Evolutionary conservation across 2,888 invertebrate genomes (phyloP).

Genomic region (Smittia aterrima): DNA sequence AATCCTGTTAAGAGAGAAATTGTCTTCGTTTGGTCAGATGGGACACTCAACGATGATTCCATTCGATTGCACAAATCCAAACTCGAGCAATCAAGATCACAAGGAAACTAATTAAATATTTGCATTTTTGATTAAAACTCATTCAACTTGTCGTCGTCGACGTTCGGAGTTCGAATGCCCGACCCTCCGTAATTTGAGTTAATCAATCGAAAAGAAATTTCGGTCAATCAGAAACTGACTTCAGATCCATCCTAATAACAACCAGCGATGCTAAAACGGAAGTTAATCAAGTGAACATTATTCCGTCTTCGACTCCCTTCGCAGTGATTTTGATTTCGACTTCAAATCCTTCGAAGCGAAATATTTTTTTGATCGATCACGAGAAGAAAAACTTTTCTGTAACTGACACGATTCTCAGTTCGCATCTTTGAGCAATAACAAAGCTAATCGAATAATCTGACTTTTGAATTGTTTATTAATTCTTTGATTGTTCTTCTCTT

Average conservation of each 20-base stretch:
- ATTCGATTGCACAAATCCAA: neutral
- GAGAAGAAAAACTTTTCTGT: conserved; percentile 5
- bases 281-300: conserved; percentile 39
- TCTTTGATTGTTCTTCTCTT: too few species aligned
- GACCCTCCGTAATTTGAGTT: conserved; percentile 32
- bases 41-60: neutral
- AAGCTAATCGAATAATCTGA: neutral
- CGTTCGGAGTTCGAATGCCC: too few species aligned
- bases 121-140: conserved; percentile 32
- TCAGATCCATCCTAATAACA: neutral
- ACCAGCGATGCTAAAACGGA: conserved; percentile 19
- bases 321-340: neutral
- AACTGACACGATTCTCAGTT: conserved; percentile 9
- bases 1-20: neutral
- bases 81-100: neutral
- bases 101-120: conserved; percentile 21
- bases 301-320: neutral
- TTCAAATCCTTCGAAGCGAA: neutral
- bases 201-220: conserved; percentile 33
- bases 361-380: conserved; percentile 34
- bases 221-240: conserved; percentile 30
- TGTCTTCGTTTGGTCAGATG: neutral
- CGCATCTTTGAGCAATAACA: neutral
- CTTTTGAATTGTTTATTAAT: too few species aligned
- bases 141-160: neutral